A percentile compares a stretch with the other conserved stretches of the same genome.
phyloP scores from a whole-genome alignment of 2,797 vertebrate species.

The Austrolebias charrua region DNA sequence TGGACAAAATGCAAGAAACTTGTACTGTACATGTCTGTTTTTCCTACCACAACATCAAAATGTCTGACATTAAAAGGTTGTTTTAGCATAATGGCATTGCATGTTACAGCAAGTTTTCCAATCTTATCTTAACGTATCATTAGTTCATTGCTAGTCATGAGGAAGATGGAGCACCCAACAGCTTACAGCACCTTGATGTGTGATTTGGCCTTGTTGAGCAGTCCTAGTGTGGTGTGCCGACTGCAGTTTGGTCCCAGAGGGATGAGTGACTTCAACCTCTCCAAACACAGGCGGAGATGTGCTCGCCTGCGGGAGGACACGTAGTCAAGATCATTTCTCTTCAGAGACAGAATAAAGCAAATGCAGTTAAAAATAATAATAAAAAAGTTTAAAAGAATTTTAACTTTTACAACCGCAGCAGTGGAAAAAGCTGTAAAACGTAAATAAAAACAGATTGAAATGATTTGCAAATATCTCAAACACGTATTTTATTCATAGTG shows the following conservation, averaged over 20 bases:
- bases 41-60: neutral
- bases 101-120: neutral
- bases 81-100: neutral
- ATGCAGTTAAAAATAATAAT: neutral
- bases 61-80: neutral
- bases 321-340: conserved; percentile 19
- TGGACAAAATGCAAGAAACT: neutral
- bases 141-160: neutral
- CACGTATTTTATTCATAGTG: too few species aligned
- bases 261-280: conserved; percentile 96
- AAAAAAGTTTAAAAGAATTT: neutral
- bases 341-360: conserved; percentile 12
- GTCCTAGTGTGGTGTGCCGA: conserved; percentile 96
- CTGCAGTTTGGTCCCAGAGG: conserved; percentile 96
- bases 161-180: neutral
- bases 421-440: too few species aligned
- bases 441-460: too few species aligned
- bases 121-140: neutral
- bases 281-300: conserved; percentile 97
- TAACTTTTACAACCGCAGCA: conserved; percentile 5
- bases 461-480: too few species aligned
- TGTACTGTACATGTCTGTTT: neutral
- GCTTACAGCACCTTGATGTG: conserved; percentile 92
- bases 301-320: conserved; percentile 84
- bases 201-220: conserved; percentile 99